These are phyloP conservation scores for Salvator merianae DNA, from an alignment of 2,113 vertebrate species.

Conservation along the genomic window DNA sequence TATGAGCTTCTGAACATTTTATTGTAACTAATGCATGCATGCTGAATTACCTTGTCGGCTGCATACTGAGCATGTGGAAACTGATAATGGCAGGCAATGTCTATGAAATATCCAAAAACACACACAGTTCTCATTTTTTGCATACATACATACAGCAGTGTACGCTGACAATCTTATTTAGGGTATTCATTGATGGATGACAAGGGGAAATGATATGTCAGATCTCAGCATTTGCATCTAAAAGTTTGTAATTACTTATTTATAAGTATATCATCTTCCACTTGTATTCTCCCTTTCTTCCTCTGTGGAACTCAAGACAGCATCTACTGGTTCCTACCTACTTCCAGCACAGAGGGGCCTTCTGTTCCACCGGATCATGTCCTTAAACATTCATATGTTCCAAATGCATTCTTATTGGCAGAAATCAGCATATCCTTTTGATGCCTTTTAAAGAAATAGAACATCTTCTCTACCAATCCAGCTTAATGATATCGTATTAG, in stretches of 20 bases:
- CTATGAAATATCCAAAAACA: not conserved
- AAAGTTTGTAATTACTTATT: not conserved
- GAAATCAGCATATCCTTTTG: too few relatives aligned
- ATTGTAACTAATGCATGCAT: not conserved
- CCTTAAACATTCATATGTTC: not conserved
- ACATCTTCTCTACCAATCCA: not conserved
- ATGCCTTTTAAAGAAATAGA: not conserved
- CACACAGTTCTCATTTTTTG: not conserved
- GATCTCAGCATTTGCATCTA: not conserved
- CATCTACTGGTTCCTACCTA: too few relatives aligned
- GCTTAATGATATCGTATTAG: slow-evolving; percentile 29
- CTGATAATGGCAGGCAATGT: not conserved
- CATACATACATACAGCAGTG: not conserved
- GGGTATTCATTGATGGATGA: not conserved
- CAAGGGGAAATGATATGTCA: not conserved
- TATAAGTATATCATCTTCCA: too few relatives aligned
- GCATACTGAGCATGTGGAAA: not conserved
- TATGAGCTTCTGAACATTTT: not conserved
- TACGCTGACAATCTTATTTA: not conserved
- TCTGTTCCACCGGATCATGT: too few relatives aligned
- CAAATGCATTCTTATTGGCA: too few relatives aligned
- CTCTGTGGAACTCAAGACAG: too few relatives aligned
- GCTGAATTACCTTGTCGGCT: not conserved
- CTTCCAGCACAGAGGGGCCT: too few relatives aligned
- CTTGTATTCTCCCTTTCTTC: too few relatives aligned